Evolutionary conservation across 2,113 vertebrate genomes (phyloP).

Genomic region (Bambusicola thoracicus): DNA sequence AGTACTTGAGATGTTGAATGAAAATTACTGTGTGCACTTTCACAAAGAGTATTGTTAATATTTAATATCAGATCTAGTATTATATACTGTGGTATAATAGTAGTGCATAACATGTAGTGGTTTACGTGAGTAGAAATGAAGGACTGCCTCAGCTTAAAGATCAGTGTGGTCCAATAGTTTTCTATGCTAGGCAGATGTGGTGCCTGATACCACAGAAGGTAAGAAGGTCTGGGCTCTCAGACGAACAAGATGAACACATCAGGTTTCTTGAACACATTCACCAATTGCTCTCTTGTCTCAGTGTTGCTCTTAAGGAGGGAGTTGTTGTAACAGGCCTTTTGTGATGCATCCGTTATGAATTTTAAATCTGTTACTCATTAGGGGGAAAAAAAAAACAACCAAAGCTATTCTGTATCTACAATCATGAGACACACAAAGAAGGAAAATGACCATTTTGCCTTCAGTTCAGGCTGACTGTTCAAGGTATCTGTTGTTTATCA

Average conservation of each 20-base stretch:
- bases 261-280: conserved; percentile 78
- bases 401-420: not conserved
- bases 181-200: conserved; percentile 74
- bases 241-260: conserved; percentile 67
- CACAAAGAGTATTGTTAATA: not conserved
- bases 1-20: not conserved
- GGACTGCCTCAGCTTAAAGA: not conserved
- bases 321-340: not conserved
- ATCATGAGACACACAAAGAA: not conserved
- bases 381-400: not conserved
- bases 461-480: not conserved
- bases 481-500: not conserved
- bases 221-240: conserved; percentile 71
- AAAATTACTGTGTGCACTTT: not conserved
- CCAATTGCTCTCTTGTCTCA: conserved; percentile 74
- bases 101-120: not conserved
- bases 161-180: conserved; percentile 65
- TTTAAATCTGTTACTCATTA: conserved; percentile 25
- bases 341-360: not conserved
- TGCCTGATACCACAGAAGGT: conserved; percentile 72
- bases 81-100: not conserved
- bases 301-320: conserved; percentile 67
- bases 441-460: not conserved
- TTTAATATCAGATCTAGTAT: not conserved
- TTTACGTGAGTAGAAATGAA: not conserved